These are phyloP conservation scores for Dynastes maya DNA, from an alignment of 2,888 invertebrate genomes.

Conservation along the genomic window DNA sequence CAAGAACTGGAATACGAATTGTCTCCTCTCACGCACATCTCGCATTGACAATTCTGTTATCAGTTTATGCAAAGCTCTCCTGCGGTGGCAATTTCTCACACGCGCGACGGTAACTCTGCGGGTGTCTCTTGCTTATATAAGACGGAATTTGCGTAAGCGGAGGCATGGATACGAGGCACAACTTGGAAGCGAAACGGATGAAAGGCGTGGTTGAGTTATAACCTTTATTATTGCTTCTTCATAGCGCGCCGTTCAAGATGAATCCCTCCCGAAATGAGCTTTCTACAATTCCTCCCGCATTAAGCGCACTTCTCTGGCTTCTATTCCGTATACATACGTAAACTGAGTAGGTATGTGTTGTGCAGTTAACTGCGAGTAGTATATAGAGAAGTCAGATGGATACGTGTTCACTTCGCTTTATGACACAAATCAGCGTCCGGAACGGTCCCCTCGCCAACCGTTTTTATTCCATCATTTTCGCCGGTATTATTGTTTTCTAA, in stretches of 20 bases:
- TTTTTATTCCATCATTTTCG: slow-evolving; percentile 37
- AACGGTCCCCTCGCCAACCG: background rate
- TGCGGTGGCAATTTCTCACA: slow-evolving; percentile 33
- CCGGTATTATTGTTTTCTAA: slow-evolving; percentile 42
- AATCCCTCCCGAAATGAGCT: slow-evolving; percentile 68
- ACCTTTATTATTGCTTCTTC: slow-evolving; percentile 69
- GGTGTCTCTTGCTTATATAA: slow-evolving; percentile 25
- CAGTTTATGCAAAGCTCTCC: slow-evolving; percentile 33
- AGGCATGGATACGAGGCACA: background rate
- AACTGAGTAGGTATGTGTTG: background rate
- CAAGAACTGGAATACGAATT: background rate
- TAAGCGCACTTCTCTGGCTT: slow-evolving; percentile 35
- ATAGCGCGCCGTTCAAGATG: slow-evolving; percentile 68
- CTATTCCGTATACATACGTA: slow-evolving; percentile 25
- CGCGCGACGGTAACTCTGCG: slow-evolving; percentile 13
- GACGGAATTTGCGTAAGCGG: background rate
- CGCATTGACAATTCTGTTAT: slow-evolving; percentile 19
- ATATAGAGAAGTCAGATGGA: slow-evolving; percentile 11
- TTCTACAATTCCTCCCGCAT: slow-evolving; percentile 58
- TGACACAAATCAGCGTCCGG: slow-evolving; percentile 11
- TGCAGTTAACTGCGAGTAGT: background rate
- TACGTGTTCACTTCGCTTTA: background rate
- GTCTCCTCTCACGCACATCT: background rate
- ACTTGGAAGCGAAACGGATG: background rate
- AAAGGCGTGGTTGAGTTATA: slow-evolving; percentile 63